These are phyloP conservation scores for Dicranocentrus wangi DNA, from an alignment of 2,888 invertebrate species.

Conservation along the genomic window DNA sequence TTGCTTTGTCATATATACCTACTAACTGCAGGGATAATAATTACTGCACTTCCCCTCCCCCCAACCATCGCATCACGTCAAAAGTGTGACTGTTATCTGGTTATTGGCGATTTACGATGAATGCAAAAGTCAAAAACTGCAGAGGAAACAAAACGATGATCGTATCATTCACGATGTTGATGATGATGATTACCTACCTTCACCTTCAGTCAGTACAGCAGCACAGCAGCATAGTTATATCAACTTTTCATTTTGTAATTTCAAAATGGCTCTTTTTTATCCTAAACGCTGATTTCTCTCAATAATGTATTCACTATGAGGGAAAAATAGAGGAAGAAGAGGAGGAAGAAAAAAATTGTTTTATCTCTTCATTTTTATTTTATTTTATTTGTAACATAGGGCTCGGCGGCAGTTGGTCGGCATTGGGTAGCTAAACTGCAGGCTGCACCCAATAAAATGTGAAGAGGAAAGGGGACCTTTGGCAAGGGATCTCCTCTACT, in stretches of 20 bases:
- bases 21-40: no score
- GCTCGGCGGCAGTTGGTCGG: slow-evolving; percentile 12
- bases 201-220: slow-evolving; percentile 57
- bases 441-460: slow-evolving; percentile 29
- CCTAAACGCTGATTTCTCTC: slow-evolving; percentile 53
- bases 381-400: slow-evolving; percentile 12
- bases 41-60: no score
- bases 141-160: slow-evolving; percentile 23
- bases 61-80: not conserved
- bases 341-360: not conserved
- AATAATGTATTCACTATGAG: not conserved
- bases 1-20: no score
- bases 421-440: slow-evolving; percentile 34
- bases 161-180: no score
- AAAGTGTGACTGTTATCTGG: slow-evolving; percentile 15
- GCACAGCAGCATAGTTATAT: no score
- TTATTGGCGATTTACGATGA: slow-evolving; percentile 5
- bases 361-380: not conserved
- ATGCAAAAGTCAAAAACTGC: slow-evolving; percentile 32
- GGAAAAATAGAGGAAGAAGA: not conserved
- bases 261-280: slow-evolving; percentile 1
- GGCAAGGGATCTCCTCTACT: slow-evolving; percentile 39
- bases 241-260: slow-evolving; percentile 53
- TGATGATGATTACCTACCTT: slow-evolving; percentile 49
- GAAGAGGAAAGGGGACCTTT: slow-evolving; percentile 20